Base-by-base conservation (phyloP, 2,113 vertebrate species). In the Meriones unguiculatus region DNA sequence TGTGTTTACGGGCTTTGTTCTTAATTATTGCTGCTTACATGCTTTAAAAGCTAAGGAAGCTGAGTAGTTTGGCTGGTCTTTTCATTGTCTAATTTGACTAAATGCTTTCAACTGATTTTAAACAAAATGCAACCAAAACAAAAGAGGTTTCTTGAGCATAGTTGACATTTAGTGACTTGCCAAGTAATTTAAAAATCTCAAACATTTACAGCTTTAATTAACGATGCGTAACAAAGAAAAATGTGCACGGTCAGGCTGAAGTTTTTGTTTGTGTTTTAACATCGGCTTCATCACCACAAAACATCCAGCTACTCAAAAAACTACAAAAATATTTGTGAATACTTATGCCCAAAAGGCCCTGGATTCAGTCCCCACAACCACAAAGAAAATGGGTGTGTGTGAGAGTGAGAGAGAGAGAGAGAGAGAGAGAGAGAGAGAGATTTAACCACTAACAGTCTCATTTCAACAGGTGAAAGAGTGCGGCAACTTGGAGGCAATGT, bases 11-110 rank as follows among this genome's bases (percentile, higher is more conserved):
- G 87, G 65, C 54, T 91, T 85, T 89, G 38, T 50, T 87, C 32
- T 87, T 87, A 69, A 69, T 69, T 50, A 69, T 24, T 69, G 5
- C 57, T 75, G 76, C 38, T 67, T 85, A 72, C 64, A 38, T 82
- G 81, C n/a, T 84, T 70, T 67, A 82, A 95, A 93, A 90, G 5
- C 28, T 89, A 82, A 94, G 41, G 4, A 46, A 85, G 82, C 38
- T 46, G 24, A 46, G 14, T 0, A 85, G 5, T 41, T 75, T 57
- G 38, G 28, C 67, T 86, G 24, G 50, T 89, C 24, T 22, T 70
- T 54, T 85, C 62, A 41, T 54, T 94, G 38, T 94, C 67, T 95
- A 92, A 95, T 90, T 94, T 84, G 24, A 85, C 67, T 91, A 75
- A 80, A 57, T n/a, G 94, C 25, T 90, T 94, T 15, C 38, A 92